Base-by-base conservation (phyloP, 2,113 vertebrate genomes). In the Seriola rivoliana region DNA sequence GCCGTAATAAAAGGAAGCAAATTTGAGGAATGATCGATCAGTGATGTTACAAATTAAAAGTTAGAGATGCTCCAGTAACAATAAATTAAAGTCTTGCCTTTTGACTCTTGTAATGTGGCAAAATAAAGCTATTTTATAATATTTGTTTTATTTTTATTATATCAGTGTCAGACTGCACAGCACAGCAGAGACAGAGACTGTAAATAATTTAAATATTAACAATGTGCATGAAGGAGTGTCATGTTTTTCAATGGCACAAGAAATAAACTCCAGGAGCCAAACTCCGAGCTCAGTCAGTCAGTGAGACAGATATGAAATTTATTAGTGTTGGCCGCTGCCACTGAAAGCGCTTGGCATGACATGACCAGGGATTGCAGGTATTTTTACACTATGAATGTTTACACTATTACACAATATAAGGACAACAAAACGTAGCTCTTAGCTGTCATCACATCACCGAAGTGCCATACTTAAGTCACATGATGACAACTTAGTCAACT, bases 91-190 rank as follows among this genome's bases (percentile, higher is more conserved):
- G n/a, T 64, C 65, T n/a, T 36, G 46, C 23, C 23, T 55, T 8
- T 19, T 36, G 3, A 62, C 17, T 76, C 54, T 59, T 78, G 13
- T 14, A 36, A 75, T 29, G 1, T 32, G 50, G 17, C 0, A 4
- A 67, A 66, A 75, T 80, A 75, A 75, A 80, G 50, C 38, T 19
- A n/a, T 70, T 80, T 74, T 79, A 12, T 69, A 40, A 63, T 46
- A 34, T 25, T 54, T 29, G 1, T 11, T 11, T 19, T 55, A n/a
- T 21, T 54, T 8, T 21, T 48, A 1, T n/a, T 54, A 0, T 54
- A 10, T 54, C 1, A n/a, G n/a, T 54, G 50, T 54, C 38, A 38
- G 50, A 29, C 29, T 29, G 29, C 29, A 2, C 21, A 21, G 8
- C 10, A 11, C 40, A 42, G 40, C 40, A 42, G 8, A 42, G 19